Evolutionary conservation across 2,113 vertebrate species (phyloP).

Genomic region (Platichthys flesus): DNA sequence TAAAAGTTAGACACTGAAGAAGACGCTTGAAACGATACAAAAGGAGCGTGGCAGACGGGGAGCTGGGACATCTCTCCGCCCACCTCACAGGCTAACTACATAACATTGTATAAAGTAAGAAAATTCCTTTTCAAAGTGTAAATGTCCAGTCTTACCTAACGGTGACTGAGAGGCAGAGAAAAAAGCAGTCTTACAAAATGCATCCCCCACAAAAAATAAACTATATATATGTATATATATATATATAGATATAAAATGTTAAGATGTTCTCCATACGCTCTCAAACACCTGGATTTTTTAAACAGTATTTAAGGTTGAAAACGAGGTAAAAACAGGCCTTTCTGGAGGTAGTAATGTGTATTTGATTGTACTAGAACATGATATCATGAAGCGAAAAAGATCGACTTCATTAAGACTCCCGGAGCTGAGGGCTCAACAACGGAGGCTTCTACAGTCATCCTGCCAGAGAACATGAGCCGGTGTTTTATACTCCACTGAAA

Average conservation of each 20-base stretch:
- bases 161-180: constrained; percentile 87
- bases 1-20: constrained; percentile 82
- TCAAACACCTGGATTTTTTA: constrained; percentile 84
- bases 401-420: constrained; percentile 85
- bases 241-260: constrained; percentile 80
- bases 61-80: constrained; percentile 72
- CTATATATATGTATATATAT: constrained; percentile 80
- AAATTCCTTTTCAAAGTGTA: constrained; percentile 77
- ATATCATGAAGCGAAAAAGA: constrained; percentile 82
- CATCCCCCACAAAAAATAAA: constrained; percentile 96
- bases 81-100: constrained; percentile 83
- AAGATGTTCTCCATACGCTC: constrained; percentile 90
- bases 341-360: constrained; percentile 95
- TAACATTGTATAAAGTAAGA: constrained; percentile 86
- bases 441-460: constrained; percentile 73
- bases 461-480: constrained; percentile 21
- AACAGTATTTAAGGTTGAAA: constrained; percentile 90
- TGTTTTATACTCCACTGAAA: neutral
- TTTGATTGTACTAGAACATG: constrained; percentile 92
- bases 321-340: constrained; percentile 96
- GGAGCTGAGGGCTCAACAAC: constrained; percentile 75
- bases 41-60: constrained; percentile 64
- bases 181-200: constrained; percentile 93
- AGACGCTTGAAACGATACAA: constrained; percentile 77
- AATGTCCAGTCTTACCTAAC: constrained; percentile 90